These are phyloP conservation scores for Copidosoma aretas DNA, from an alignment of 2,888 invertebrate genomes.

Conservation along the genomic window DNA sequence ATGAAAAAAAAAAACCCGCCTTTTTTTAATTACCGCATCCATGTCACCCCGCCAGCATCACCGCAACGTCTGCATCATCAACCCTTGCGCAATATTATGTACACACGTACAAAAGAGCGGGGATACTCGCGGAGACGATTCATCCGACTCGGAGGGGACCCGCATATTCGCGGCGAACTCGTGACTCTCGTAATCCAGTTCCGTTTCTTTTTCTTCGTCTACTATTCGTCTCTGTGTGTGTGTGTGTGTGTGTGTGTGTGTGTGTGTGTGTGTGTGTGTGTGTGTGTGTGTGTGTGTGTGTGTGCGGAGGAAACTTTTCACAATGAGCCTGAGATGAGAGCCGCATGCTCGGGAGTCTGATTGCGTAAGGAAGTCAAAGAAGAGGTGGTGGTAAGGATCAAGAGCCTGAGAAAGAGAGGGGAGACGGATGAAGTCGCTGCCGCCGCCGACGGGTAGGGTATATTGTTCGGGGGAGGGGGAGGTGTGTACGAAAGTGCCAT, in stretches of 20 bases:
- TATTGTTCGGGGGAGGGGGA: slow-evolving; percentile 2
- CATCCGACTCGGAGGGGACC: not conserved
- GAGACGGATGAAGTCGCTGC: not conserved
- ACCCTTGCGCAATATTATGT: too few species aligned
- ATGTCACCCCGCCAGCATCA: not conserved
- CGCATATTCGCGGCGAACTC: slow-evolving; percentile 3
- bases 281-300: too few species aligned
- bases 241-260: too few species aligned
- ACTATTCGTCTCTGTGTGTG: too few species aligned
- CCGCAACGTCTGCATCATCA: not conserved
- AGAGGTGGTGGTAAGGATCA: slow-evolving; percentile 6
- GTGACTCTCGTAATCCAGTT: slow-evolving; percentile 37
- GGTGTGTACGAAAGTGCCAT: not conserved
- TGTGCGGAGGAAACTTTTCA: not conserved
- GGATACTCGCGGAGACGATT: too few species aligned
- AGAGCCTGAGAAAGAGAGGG: slow-evolving; percentile 21
- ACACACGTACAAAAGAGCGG: too few species aligned
- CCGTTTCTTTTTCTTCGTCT: slow-evolving; percentile 4
- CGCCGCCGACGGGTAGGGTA: not conserved
- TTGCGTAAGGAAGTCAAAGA: slow-evolving; percentile 14
- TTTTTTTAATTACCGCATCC: not conserved
- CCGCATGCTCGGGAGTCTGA: not conserved
- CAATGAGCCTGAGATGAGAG: not conserved
- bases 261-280: too few species aligned
- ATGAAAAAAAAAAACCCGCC: not conserved